Percentiles rank a stretch among this genome's conserved stretches.
Conservation (phyloP, 1,140 invertebrate genomes). For the Trichogramma pretiosum region DNA sequence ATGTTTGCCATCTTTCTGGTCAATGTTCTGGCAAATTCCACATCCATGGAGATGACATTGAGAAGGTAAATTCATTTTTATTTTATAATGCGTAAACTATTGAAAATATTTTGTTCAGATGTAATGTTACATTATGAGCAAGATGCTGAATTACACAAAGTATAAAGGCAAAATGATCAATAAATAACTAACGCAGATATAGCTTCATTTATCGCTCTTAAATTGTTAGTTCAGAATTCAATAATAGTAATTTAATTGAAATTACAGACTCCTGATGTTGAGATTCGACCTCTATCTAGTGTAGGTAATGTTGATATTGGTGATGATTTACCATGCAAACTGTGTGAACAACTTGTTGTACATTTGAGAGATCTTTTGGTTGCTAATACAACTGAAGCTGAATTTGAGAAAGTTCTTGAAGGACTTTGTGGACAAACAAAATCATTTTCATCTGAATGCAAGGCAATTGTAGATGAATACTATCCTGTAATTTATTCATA, state of each 20-base stretch:
- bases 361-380: slow-evolving; percentile 71
- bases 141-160: too few relatives aligned
- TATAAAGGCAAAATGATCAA: too few relatives aligned
- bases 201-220: too few relatives aligned
- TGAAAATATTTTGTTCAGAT: too few relatives aligned
- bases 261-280: slow-evolving; percentile 36
- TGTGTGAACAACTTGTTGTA: slow-evolving; percentile 71
- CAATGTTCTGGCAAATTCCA: slow-evolving; percentile 60
- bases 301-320: slow-evolving; percentile 46
- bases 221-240: too few relatives aligned
- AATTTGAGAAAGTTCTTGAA: slow-evolving; percentile 68
- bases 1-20: slow-evolving; percentile 65
- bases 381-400: slow-evolving; percentile 74
- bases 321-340: slow-evolving; percentile 72
- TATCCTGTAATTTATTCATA: slow-evolving; percentile 64
- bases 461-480: slow-evolving; percentile 65
- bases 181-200: too few relatives aligned
- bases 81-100: too few relatives aligned
- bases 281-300: slow-evolving; percentile 49
- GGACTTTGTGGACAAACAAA: slow-evolving; percentile 74
- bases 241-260: background rate
- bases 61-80: slow-evolving; percentile 28
- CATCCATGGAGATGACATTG: slow-evolving; percentile 50
- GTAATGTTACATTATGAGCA: too few relatives aligned
- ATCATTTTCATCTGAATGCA: slow-evolving; percentile 48